These are phyloP conservation scores for Callosobruchus maculatus DNA, from an alignment of 2,888 invertebrate species.

Conservation along the genomic window DNA sequence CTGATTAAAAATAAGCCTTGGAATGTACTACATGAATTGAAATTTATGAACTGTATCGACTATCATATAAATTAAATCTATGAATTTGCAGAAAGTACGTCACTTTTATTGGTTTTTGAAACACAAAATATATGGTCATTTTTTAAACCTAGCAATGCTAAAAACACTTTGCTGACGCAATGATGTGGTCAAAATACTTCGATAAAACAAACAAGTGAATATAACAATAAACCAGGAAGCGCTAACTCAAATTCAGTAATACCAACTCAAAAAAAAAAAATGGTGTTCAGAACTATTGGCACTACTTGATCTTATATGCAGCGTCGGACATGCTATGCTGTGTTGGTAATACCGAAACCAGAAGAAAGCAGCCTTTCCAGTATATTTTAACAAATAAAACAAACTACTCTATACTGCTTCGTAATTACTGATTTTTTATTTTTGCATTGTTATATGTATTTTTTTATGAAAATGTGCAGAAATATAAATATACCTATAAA, in stretches of 20 bases:
- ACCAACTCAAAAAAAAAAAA: background rate
- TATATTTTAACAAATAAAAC: background rate
- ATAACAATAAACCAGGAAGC: background rate
- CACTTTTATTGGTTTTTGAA: background rate
- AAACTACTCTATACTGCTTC: background rate
- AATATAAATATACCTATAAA: constrained; percentile 34
- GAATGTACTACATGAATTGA: background rate
- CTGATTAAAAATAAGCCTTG: constrained; percentile 3
- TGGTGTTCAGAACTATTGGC: background rate
- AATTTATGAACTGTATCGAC: constrained; percentile 4
- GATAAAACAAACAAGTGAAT: background rate
- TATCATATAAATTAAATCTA: constrained; percentile 1
- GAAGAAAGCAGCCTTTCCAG: background rate
- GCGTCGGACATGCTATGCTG: too few species aligned
- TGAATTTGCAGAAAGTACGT: background rate
- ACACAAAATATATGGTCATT: background rate
- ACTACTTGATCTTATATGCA: background rate
- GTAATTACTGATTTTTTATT: constrained; percentile 8
- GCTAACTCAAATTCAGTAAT: background rate
- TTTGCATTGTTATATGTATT: constrained; percentile 24
- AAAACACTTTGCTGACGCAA: background rate
- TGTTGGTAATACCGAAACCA: background rate
- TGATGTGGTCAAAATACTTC: background rate
- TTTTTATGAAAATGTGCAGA: background rate
- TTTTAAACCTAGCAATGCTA: background rate